Conservation (phyloP, 2,113 vertebrate genomes). For the Oryzias melastigma region DNA sequence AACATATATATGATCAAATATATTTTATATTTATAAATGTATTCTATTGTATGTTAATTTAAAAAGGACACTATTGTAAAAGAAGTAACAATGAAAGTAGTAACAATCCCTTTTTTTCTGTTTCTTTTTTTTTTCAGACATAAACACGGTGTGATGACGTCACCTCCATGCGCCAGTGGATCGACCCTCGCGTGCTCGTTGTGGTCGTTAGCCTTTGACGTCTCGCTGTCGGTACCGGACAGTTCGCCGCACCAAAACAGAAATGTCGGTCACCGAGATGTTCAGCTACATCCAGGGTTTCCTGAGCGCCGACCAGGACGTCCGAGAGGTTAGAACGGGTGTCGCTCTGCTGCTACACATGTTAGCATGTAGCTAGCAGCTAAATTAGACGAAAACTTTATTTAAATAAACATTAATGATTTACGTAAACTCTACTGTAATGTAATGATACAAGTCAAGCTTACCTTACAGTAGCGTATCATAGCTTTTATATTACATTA, state of each 20-base stretch:
- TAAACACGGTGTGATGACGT: background rate
- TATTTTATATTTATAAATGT: background rate
- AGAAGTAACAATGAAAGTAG: background rate
- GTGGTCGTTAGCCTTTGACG: conserved; percentile 1
- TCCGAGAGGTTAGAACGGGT: conserved; percentile 82
- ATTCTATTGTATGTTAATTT: background rate
- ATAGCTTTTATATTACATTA: no score
- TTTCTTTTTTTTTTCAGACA: background rate
- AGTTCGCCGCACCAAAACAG: background rate
- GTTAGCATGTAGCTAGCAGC: no score
- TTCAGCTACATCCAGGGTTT: conserved; percentile 89
- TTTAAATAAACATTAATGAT: no score
- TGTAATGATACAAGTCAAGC: no score
- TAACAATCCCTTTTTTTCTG: no score
- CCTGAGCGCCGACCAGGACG: conserved; percentile 90
- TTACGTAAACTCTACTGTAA: no score
- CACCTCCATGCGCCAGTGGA: conserved; percentile 27
- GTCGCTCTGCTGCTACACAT: background rate
- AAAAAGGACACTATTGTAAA: background rate
- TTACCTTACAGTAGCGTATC: no score
- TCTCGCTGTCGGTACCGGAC: rapidly evolving
- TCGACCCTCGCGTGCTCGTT: conserved; percentile 40
- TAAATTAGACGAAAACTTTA: no score
- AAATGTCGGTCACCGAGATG: conserved; percentile 93
- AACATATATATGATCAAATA: no score